phyloP scores from a whole-genome alignment of 2,888 invertebrate species.

The Platypus cylindrus region DNA sequence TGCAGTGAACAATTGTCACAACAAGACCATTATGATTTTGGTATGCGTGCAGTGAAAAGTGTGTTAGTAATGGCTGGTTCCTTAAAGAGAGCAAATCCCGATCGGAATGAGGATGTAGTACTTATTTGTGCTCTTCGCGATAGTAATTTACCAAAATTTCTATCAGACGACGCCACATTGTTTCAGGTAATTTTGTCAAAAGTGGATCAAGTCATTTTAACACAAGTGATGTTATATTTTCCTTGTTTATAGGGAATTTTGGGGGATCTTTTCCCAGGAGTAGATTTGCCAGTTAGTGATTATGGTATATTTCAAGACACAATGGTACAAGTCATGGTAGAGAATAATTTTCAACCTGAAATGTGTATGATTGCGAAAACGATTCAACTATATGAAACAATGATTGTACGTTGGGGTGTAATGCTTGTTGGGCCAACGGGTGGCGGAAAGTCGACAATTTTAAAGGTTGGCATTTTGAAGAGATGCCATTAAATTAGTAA shows the following conservation, averaged over 20 bases:
- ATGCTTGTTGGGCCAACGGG: constrained; percentile 88
- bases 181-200: constrained; percentile 54
- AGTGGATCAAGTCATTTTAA: too few relatives aligned
- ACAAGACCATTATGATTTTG: constrained; percentile 87
- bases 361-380: constrained; percentile 55
- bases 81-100: constrained; percentile 71
- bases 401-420: constrained; percentile 84
- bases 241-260: constrained; percentile 53
- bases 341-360: constrained; percentile 54
- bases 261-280: constrained; percentile 80
- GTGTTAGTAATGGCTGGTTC: constrained; percentile 88
- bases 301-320: constrained; percentile 63
- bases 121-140: constrained; percentile 76
- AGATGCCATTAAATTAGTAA: background rate
- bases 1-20: constrained; percentile 85
- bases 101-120: constrained; percentile 72
- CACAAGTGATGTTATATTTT: background rate
- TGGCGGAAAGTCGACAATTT: constrained; percentile 69
- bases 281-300: constrained; percentile 63
- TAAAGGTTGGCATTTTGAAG: constrained; percentile 42
- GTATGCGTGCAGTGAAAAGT: constrained; percentile 88
- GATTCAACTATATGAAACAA: constrained; percentile 80
- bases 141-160: constrained; percentile 82
- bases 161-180: constrained; percentile 69
- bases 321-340: constrained; percentile 41